A percentile compares a stretch with the other conserved stretches of the same genome.
phyloP scores from a whole-genome alignment of 1,140 invertebrate species.

The Gryllus bimaculatus region DNA sequence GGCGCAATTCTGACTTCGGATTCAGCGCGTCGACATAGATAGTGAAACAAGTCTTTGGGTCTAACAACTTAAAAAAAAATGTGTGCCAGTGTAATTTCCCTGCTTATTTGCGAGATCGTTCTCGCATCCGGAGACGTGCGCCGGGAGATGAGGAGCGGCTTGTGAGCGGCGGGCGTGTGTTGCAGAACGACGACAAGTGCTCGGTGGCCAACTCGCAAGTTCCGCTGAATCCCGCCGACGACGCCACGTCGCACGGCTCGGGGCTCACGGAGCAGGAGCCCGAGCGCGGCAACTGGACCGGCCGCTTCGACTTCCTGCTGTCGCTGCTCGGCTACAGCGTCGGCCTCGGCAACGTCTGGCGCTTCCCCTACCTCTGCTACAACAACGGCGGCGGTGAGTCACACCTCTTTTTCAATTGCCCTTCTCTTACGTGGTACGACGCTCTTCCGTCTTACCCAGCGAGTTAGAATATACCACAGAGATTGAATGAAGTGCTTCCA shows the following conservation, averaged over 20 bases:
- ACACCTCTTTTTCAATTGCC: neutral
- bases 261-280: conserved; percentile 36
- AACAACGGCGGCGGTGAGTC: conserved; percentile 64
- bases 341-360: conserved; percentile 77
- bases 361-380: conserved; percentile 70
- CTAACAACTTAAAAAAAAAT: too few relatives aligned
- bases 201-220: conserved; percentile 43
- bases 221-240: conserved; percentile 34
- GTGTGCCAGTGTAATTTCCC: too few relatives aligned
- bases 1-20: too few relatives aligned
- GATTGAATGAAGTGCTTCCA: too few relatives aligned
- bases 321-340: conserved; percentile 77
- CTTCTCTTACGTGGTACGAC: too few relatives aligned
- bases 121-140: too few relatives aligned
- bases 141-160: too few relatives aligned
- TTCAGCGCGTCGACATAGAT: too few relatives aligned
- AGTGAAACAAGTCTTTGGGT: too few relatives aligned
- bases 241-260: conserved; percentile 28
- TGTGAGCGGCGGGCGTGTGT: neutral
- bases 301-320: conserved; percentile 70
- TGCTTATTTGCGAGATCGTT: too few relatives aligned
- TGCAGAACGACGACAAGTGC: conserved; percentile 40
- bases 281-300: conserved; percentile 67
- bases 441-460: too few relatives aligned
- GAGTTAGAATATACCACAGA: too few relatives aligned